phyloP scores from a whole-genome alignment of 1,140 invertebrate genomes.

The Nasonia giraulti region DNA sequence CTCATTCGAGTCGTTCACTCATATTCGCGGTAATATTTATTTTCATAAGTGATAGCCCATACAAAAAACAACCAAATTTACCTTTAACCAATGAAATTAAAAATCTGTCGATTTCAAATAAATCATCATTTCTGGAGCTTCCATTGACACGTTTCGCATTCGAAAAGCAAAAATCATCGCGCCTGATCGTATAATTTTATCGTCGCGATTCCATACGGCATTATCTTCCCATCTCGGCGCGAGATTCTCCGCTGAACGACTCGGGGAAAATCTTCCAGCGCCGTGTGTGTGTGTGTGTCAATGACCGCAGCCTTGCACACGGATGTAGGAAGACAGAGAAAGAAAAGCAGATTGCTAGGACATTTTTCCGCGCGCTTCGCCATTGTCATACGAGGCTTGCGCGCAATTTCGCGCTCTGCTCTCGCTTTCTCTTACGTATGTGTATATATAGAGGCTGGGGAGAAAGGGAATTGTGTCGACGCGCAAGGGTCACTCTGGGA shows the following conservation, averaged over 20 bases:
- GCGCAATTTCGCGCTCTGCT: not conserved
- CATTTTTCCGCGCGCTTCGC: not conserved
- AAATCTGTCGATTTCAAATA: not conserved
- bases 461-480: not conserved
- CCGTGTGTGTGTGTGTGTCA: not conserved
- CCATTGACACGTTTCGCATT: not conserved
- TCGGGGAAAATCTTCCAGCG: not conserved
- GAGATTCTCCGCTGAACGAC: not conserved
- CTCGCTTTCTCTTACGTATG: not conserved
- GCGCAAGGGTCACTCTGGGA: not conserved
- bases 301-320: not conserved
- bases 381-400: slow-evolving; percentile 2
- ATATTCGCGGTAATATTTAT: not conserved
- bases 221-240: not conserved
- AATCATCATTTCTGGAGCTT: not conserved
- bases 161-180: not conserved
- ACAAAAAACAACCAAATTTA: not conserved
- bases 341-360: not conserved
- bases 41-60: not conserved
- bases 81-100: not conserved
- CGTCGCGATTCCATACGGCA: not conserved
- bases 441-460: not conserved
- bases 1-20: not conserved
- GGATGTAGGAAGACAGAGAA: not conserved
- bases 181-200: slow-evolving; percentile 8